Evolutionary conservation across 2,113 vertebrate genomes (phyloP).

Genomic region (Corythornis vintsioides): DNA sequence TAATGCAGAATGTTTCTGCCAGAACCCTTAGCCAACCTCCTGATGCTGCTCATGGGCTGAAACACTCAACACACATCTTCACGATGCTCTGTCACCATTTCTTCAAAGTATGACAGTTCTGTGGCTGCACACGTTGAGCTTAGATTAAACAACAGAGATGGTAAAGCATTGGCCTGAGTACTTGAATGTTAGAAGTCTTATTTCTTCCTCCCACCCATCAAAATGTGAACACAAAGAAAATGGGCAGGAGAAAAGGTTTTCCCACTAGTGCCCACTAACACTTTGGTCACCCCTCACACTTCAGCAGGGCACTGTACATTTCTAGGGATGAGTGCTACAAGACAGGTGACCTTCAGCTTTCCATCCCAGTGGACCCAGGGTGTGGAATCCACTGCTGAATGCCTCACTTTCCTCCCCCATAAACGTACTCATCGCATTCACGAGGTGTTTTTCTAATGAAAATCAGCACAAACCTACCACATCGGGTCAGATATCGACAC

Average conservation of each 20-base stretch:
- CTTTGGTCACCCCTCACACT: not conserved
- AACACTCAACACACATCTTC: not conserved
- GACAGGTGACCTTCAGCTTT: not conserved
- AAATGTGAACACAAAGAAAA: not conserved
- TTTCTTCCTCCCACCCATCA: not conserved
- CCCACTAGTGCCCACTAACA: not conserved
- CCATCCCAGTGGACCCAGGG: not conserved
- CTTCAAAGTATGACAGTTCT: accelerated
- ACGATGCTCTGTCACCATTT: not conserved
- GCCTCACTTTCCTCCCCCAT: not conserved
- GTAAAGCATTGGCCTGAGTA: not conserved
- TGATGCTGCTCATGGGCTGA: not conserved
- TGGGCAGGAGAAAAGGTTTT: not conserved
- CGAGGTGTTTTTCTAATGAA: not conserved
- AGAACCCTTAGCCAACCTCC: not conserved
- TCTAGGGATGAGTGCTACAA: not conserved
- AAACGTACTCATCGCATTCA: accelerated
- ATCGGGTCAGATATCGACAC: accelerated
- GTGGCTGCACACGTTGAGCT: not conserved
- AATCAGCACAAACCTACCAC: accelerated
- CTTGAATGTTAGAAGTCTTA: not conserved
- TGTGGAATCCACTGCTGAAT: not conserved
- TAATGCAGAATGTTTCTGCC: not conserved
- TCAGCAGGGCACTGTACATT: not conserved
- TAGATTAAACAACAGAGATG: not conserved